Evolutionary conservation across 2,888 invertebrate genomes (phyloP).

Genomic region (Napeogenes inachia): DNA sequence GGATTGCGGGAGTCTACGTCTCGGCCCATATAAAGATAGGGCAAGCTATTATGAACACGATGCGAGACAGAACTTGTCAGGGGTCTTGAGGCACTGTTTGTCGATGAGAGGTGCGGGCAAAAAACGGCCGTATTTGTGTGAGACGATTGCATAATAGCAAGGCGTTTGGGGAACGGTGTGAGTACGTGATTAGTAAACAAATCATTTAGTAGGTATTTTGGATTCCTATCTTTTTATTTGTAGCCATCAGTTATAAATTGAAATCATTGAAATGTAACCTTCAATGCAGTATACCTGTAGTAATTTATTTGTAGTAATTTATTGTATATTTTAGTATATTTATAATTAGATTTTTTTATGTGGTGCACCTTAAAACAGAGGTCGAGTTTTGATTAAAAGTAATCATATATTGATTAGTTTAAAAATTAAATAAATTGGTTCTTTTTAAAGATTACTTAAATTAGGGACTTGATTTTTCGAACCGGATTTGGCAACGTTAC

Average conservation of each 20-base stretch:
- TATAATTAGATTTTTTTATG: too few species aligned
- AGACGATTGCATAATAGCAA: constrained; percentile 67
- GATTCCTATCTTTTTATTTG: constrained; percentile 31
- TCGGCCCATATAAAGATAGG: constrained; percentile 76
- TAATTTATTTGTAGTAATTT: background rate
- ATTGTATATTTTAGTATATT: background rate
- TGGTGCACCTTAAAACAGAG: too few species aligned
- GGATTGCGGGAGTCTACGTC: constrained; percentile 73
- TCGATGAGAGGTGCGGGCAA: constrained; percentile 62
- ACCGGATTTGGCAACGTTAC: constrained; percentile 1
- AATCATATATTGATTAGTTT: too few species aligned
- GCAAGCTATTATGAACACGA: constrained; percentile 65
- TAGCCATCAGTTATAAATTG: constrained; percentile 13
- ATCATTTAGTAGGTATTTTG: constrained; percentile 32
- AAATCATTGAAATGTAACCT: background rate
- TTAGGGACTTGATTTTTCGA: background rate
- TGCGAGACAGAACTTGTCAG: constrained; percentile 47
- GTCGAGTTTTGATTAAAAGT: too few species aligned
- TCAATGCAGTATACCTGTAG: background rate
- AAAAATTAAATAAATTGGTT: too few species aligned
- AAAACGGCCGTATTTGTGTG: constrained; percentile 59
- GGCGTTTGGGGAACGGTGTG: constrained; percentile 59
- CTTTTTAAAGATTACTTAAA: too few species aligned
- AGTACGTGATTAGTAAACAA: constrained; percentile 54
- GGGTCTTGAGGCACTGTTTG: constrained; percentile 60